Percentiles rank a stretch among this genome's conserved stretches.
Evolutionary conservation across 2,113 vertebrate species (phyloP).

Genomic region (Columba janthina): DNA sequence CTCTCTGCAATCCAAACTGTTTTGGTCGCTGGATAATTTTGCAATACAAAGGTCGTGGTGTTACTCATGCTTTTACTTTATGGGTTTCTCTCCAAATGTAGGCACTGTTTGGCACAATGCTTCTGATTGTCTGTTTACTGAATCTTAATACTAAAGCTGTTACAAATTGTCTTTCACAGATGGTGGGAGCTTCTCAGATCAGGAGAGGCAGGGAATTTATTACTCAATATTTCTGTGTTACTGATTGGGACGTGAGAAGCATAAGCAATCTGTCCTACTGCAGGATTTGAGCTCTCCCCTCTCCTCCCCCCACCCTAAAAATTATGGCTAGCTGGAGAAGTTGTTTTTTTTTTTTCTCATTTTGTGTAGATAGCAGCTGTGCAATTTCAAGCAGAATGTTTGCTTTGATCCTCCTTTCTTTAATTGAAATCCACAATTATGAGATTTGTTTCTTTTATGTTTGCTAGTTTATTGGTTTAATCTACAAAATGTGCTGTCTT

Average conservation of each 20-base stretch:
- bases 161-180: constrained; percentile 86
- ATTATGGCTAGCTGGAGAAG: constrained; percentile 74
- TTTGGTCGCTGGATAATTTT: constrained; percentile 70
- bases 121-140: constrained; percentile 80
- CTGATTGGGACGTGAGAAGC: constrained; percentile 80
- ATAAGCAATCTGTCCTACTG: constrained; percentile 76
- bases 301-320: constrained; percentile 61
- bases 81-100: constrained; percentile 61
- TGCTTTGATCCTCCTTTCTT: constrained; percentile 82
- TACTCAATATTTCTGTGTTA: constrained; percentile 86
- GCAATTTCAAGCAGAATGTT: constrained; percentile 83
- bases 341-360: constrained; percentile 53
- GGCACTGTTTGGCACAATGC: constrained; percentile 72
- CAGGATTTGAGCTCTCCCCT: constrained; percentile 62
- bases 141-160: constrained; percentile 82
- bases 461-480: constrained; percentile 84
- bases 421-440: constrained; percentile 87
- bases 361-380: constrained; percentile 82
- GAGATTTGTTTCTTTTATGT: constrained; percentile 86
- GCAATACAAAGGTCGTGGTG: constrained; percentile 60
- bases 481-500: constrained; percentile 83
- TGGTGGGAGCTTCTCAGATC: constrained; percentile 80
- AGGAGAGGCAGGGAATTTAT: constrained; percentile 82
- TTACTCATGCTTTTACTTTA: constrained; percentile 72
- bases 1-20: constrained; percentile 56